Evolutionary conservation across 1,140 invertebrate genomes (phyloP).

Genomic region (Trichonephila inaurata): DNA sequence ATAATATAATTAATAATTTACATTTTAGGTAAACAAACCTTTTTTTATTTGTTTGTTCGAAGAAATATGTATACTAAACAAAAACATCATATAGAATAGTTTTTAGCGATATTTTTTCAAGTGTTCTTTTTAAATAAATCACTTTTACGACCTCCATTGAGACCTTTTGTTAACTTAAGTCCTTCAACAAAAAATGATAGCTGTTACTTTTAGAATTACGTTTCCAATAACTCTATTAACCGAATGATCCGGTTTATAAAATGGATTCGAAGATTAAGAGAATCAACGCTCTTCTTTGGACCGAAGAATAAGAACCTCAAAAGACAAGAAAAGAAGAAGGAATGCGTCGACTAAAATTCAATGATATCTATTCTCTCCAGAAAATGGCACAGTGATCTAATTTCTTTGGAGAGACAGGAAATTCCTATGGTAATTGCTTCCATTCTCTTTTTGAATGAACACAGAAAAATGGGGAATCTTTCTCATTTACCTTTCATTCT

Average conservation of each 20-base stretch:
- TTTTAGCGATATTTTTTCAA: not conserved
- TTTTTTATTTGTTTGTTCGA: not conserved
- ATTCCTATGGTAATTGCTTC: constrained; percentile 31
- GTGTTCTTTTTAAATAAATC: constrained; percentile 31
- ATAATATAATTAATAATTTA: not conserved
- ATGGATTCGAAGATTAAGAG: constrained; percentile 1
- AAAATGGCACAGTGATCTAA: not conserved
- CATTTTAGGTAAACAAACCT: not conserved
- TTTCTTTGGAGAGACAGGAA: not conserved
- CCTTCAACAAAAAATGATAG: not conserved
- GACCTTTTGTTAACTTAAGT: not conserved
- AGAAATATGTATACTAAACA: not conserved
- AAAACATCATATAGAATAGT: not conserved
- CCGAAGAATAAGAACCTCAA: not conserved
- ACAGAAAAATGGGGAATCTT: not conserved
- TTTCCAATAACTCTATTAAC: constrained; percentile 10
- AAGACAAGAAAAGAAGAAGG: not conserved
- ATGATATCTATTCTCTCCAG: not conserved
- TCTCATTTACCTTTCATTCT: not conserved
- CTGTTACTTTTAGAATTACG: not conserved
- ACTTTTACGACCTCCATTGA: not conserved
- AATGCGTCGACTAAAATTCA: not conserved
- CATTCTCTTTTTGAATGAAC: not conserved
- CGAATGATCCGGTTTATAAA: not conserved
- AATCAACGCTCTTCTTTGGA: not conserved